Conservation (phyloP, 1,140 invertebrate species). For the Lamellibrachia luymesi region DNA sequence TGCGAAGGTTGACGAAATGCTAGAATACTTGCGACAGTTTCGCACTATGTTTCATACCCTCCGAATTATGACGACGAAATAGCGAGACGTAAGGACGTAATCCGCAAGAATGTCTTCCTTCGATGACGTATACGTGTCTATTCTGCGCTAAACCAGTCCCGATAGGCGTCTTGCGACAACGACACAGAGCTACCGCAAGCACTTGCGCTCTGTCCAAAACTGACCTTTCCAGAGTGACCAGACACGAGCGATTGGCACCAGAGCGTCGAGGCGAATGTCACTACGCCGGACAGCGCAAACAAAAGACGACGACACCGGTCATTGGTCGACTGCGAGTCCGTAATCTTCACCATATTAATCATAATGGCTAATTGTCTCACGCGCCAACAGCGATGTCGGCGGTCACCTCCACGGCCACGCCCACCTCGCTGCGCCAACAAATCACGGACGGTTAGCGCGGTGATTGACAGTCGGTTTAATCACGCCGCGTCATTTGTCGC, state of each 20-base stretch:
- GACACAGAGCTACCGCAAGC: not conserved
- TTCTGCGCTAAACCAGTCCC: too few species aligned
- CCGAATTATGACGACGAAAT: too few species aligned
- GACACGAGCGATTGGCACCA: not conserved
- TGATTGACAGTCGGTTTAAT: not conserved
- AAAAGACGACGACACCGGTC: not conserved
- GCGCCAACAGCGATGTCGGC: not conserved
- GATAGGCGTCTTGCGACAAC: not conserved
- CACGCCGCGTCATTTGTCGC: not conserved
- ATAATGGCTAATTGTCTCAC: not conserved
- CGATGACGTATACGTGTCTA: too few species aligned
- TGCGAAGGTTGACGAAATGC: not conserved
- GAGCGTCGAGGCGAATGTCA: not conserved
- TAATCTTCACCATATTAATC: conserved; percentile 2
- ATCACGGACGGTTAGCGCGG: not conserved
- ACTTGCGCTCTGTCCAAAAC: not conserved
- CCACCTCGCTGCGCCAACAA: not conserved
- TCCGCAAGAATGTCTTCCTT: too few species aligned
- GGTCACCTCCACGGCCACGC: not conserved
- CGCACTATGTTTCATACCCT: too few species aligned
- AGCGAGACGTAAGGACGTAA: too few species aligned
- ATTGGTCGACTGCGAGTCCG: not conserved
- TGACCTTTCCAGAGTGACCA: not conserved
- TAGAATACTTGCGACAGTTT: not conserved
- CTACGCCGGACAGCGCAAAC: not conserved